Percentiles rank a stretch among this genome's conserved stretches.
These are phyloP conservation scores for Varecia variegata DNA, from an alignment of 2,797 vertebrate species.

Conservation along the genomic window DNA sequence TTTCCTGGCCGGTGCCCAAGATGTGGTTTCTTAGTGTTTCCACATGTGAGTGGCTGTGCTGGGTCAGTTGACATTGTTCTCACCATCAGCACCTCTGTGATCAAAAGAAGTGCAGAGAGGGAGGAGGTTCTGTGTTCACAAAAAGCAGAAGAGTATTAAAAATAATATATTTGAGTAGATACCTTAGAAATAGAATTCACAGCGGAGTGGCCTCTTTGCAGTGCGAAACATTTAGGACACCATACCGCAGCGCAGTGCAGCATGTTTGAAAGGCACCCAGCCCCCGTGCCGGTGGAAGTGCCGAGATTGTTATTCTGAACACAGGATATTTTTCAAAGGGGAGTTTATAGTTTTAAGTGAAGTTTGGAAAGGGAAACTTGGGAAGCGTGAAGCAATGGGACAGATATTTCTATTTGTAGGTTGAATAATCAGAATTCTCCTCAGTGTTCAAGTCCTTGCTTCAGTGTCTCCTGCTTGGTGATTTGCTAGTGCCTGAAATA, in stretches of 20 bases:
- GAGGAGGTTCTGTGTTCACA: neutral
- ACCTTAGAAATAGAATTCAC: neutral
- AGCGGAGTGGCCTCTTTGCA: neutral
- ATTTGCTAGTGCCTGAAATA: neutral
- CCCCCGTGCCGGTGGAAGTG: neutral
- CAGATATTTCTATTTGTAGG: neutral
- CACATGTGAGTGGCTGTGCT: neutral
- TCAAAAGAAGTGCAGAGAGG: neutral
- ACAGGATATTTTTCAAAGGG: neutral
- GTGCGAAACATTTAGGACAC: neutral
- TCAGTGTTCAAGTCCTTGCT: neutral
- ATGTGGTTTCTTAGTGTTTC: neutral
- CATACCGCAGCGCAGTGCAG: accelerated
- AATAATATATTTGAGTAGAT: neutral
- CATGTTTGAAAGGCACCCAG: neutral
- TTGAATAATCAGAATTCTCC: neutral
- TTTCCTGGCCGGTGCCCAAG: neutral
- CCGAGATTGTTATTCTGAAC: neutral
- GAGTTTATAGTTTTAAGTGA: neutral
- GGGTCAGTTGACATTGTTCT: constrained; percentile 21
- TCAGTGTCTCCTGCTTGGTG: neutral
- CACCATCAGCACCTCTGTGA: neutral
- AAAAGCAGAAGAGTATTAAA: neutral
- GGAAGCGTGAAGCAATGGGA: neutral
- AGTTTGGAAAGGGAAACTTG: neutral